Conservation (phyloP, 2,888 invertebrate genomes). For the Tiliacea aurago region DNA sequence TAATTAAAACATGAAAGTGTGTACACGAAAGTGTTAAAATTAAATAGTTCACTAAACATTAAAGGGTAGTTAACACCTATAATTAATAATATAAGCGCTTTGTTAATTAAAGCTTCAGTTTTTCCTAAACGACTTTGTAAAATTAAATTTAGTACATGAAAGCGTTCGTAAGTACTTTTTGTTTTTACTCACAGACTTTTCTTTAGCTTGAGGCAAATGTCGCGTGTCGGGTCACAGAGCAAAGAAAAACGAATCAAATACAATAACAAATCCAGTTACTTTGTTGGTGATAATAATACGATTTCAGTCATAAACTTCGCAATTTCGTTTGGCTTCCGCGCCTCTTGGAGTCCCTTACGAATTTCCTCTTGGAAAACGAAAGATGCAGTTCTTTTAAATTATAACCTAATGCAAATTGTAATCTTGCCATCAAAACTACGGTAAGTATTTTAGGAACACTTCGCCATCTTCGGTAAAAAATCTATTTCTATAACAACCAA, state of each 20-base stretch:
- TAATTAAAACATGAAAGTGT: conserved; percentile 30
- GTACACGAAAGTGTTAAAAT: conserved; percentile 22
- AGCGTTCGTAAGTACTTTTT: background rate
- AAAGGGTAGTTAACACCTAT: conserved; percentile 24
- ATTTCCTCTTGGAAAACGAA: no score
- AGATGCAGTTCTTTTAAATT: no score
- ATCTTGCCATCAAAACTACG: background rate
- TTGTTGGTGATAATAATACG: no score
- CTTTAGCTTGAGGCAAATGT: background rate
- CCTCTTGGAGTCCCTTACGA: no score
- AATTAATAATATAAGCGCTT: conserved; percentile 31
- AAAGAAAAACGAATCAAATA: no score
- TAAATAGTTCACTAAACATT: conserved; percentile 2
- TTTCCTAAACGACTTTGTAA: background rate
- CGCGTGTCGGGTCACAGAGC: no score
- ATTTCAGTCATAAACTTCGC: no score
- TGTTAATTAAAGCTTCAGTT: conserved; percentile 9
- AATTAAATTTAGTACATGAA: background rate
- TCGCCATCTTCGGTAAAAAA: background rate
- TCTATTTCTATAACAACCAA: background rate
- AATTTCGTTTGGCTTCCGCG: no score
- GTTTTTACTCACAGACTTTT: background rate
- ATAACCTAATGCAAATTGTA: no score
- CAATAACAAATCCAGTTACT: no score
- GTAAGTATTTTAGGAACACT: background rate